Evolutionary conservation across 2,797 vertebrate genomes (phyloP), one percentile per base, ranked within the genome.

Genomic region (Macrochelys suwanniensis): DNA sequence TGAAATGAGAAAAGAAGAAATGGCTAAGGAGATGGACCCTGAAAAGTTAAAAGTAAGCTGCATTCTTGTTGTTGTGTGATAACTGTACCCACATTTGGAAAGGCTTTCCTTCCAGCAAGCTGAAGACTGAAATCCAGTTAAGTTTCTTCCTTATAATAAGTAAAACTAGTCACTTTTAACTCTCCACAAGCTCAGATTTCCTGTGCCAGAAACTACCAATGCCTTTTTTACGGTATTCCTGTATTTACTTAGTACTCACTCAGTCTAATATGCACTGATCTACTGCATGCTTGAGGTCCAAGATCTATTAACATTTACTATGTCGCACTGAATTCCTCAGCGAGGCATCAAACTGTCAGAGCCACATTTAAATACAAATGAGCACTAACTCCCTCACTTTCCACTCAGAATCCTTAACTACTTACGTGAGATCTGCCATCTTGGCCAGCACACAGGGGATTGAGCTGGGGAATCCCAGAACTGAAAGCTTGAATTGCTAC

Each of bases 21-120:
- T 99, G 99, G 99, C 99, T 87, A 99, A 99, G 98, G 99, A 99
- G 96, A 99, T 99, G 99, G 99, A 99, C 96, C 99, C 99, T 2
- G 99, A 99, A 96, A 99, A 99, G 97, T 93, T 99, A 92, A 99
- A 99, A 99, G 99, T 99, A 97, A 97, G 97, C 28, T 76, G 33
- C 3, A 37, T 26, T 45, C 25, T 80, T 92, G 17, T 31, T 84
- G 37, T n/a, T 25, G 33, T 13, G 7, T 54, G 57, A 78, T 5
- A 68, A 50, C 45, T 76, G 26, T 77, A 17, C 13, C 42, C 4
- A 49, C 57, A 56, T 54, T 78, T 11, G 61, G 37, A 25, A 68
- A 3, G 47, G 4, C 26, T 47, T 47, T 47, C 21, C 17, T 51
- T 76, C 26, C 19, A 61, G 28, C 37, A 71, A 71, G 21, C 19